Evolutionary conservation across 2,888 invertebrate genomes (phyloP).

Genomic region (Chrysopilus asiliformis): DNA sequence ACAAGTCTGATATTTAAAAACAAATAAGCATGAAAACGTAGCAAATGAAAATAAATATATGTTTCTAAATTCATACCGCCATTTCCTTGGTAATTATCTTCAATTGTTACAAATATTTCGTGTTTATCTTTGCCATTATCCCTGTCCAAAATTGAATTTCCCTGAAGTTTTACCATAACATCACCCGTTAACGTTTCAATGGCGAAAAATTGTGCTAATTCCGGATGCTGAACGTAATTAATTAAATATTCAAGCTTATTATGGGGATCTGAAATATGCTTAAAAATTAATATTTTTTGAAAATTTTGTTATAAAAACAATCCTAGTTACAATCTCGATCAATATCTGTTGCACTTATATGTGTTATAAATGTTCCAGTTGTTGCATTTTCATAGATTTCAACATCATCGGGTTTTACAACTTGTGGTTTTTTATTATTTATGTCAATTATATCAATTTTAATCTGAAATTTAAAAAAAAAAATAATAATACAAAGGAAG

Average conservation of each 20-base stretch:
- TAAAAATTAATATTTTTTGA: not conserved
- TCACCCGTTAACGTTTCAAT: slow-evolving; percentile 38
- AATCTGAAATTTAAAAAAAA: slow-evolving; percentile 33
- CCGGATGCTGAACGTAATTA: slow-evolving; percentile 36
- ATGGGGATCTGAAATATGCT: slow-evolving; percentile 34
- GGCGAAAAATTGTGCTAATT: slow-evolving; percentile 39
- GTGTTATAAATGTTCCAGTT: slow-evolving; percentile 32
- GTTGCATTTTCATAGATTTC: slow-evolving; percentile 40
- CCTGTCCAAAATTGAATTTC: slow-evolving; percentile 38
- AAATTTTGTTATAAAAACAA: not conserved
- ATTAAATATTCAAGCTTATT: slow-evolving; percentile 42
- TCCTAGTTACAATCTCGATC: slow-evolving; percentile 44
- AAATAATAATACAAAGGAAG: not conserved
- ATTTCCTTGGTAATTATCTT: slow-evolving; percentile 40
- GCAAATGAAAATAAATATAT: too few species aligned
- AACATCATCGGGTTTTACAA: slow-evolving; percentile 25
- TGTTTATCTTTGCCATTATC: slow-evolving; percentile 39
- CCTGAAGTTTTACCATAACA: slow-evolving; percentile 37
- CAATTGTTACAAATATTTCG: slow-evolving; percentile 38
- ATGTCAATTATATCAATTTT: slow-evolving; percentile 43
- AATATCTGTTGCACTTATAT: slow-evolving; percentile 37
- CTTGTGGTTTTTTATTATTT: slow-evolving; percentile 43
- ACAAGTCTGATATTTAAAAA: too few species aligned
- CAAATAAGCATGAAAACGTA: too few species aligned
- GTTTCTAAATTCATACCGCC: slow-evolving; percentile 29